Conservation (phyloP, 2,888 invertebrate species). For the Habrosyne pyritoides region DNA sequence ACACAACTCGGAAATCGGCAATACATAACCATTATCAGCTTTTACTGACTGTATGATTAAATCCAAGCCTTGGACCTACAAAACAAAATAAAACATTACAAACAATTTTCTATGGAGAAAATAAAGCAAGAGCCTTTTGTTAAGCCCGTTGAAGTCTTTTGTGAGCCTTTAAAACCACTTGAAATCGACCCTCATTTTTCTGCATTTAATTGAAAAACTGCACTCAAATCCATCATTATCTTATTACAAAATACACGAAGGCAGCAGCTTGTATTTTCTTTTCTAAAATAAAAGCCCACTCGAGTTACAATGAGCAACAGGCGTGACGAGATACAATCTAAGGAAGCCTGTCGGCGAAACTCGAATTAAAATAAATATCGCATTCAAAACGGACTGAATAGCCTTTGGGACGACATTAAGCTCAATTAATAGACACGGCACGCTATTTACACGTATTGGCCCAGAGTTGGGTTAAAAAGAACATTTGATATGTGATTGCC, state of each 20-base stretch:
- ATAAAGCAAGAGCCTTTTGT: not conserved
- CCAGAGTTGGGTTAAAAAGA: constrained; percentile 49
- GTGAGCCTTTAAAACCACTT: not conserved
- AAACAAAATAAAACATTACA: not conserved
- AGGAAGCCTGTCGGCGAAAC: constrained; percentile 63
- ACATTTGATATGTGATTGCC: constrained; percentile 45
- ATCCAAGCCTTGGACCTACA: too few relatives aligned
- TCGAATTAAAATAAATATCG: constrained; percentile 75
- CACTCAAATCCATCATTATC: constrained; percentile 48
- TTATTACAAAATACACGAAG: constrained; percentile 61
- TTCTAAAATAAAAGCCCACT: constrained; percentile 63
- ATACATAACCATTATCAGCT: too few relatives aligned
- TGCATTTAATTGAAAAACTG: constrained; percentile 15
- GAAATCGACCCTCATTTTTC: constrained; percentile 9
- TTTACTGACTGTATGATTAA: too few relatives aligned
- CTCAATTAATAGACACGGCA: constrained; percentile 66
- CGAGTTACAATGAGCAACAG: constrained; percentile 66
- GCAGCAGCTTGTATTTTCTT: constrained; percentile 48
- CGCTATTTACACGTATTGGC: constrained; percentile 60
- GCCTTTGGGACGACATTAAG: constrained; percentile 74
- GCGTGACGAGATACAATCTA: constrained; percentile 80
- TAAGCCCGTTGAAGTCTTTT: not conserved
- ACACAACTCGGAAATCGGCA: too few relatives aligned
- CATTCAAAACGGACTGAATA: constrained; percentile 74
- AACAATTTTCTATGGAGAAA: not conserved